Percentiles rank a stretch among this genome's conserved stretches.
These are phyloP conservation scores for Phoxinus phoxinus DNA, from an alignment of 2,113 vertebrate species.

Conservation along the genomic window DNA sequence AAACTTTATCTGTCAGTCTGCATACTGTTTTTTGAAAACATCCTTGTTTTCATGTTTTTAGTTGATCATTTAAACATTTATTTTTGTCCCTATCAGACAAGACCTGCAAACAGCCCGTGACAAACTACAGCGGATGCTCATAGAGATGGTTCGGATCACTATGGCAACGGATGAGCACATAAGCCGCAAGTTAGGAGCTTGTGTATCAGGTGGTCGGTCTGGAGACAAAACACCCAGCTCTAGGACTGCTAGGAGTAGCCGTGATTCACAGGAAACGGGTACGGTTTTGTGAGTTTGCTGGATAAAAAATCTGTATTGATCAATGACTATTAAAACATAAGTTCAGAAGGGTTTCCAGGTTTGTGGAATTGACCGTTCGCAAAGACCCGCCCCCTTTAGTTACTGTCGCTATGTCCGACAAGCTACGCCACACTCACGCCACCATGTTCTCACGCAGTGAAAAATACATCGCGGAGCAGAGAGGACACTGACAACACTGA, in stretches of 20 bases:
- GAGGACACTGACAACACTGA: too few relatives aligned
- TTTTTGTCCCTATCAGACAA: slow-evolving; percentile 66
- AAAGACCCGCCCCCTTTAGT: too few relatives aligned
- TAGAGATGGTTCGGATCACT: slow-evolving; percentile 79
- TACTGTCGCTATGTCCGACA: too few relatives aligned
- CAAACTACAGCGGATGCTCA: slow-evolving; percentile 80
- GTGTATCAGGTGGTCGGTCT: slow-evolving; percentile 61
- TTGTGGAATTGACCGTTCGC: too few relatives aligned
- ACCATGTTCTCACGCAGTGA: too few relatives aligned
- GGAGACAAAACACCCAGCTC: slow-evolving; percentile 27
- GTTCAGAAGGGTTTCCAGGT: too few relatives aligned
- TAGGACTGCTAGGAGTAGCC: slow-evolving; percentile 46
- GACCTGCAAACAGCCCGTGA: slow-evolving; percentile 79
- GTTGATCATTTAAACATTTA: neutral
- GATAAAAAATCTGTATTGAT: neutral
- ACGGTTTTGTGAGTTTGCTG: neutral
- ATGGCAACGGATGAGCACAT: slow-evolving; percentile 83
- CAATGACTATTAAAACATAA: neutral
- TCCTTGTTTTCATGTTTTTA: neutral
- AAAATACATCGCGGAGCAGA: too few relatives aligned
- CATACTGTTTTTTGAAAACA: neutral
- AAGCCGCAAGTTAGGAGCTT: slow-evolving; percentile 78
- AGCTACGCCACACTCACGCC: too few relatives aligned
- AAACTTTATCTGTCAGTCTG: neutral
- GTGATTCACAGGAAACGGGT: slow-evolving; percentile 70